Evolutionary conservation across 2,888 invertebrate species (phyloP).

Genomic region (Pemphredon lugubris): DNA sequence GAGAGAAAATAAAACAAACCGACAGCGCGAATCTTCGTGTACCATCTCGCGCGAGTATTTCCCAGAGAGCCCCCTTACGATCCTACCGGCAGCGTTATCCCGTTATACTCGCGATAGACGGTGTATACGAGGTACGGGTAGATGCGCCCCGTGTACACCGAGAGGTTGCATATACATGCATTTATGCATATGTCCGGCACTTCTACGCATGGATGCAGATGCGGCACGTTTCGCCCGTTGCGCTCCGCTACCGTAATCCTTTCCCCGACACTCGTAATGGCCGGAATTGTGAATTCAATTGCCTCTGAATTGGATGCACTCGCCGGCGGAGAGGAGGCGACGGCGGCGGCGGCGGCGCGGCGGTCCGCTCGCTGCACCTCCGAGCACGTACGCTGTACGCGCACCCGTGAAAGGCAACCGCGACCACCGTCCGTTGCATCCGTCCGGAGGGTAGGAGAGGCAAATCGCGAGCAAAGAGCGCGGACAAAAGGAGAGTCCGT

Average conservation of each 20-base stretch:
- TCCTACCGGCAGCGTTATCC: too few species aligned
- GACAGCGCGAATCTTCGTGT: too few species aligned
- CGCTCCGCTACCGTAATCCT: conserved; percentile 72
- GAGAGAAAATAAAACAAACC: too few species aligned
- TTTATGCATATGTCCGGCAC: conserved; percentile 50
- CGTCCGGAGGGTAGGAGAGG: conserved; percentile 12
- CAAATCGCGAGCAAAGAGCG: background rate
- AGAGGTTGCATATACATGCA: conserved; percentile 29
- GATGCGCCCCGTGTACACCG: too few species aligned
- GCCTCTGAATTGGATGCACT: conserved; percentile 75
- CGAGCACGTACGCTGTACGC: conserved; percentile 60
- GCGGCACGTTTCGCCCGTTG: conserved; percentile 73
- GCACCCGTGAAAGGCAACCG: conserved; percentile 49
- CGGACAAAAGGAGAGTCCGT: conserved; percentile 38
- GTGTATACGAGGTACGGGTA: too few species aligned
- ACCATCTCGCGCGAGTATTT: too few species aligned
- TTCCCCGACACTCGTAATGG: conserved; percentile 78
- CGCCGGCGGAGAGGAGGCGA: conserved; percentile 53
- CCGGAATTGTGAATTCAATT: conserved; percentile 79
- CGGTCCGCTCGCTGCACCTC: conserved; percentile 40
- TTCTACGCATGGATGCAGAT: conserved; percentile 72
- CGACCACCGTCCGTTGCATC: conserved; percentile 50
- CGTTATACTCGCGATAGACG: too few species aligned
- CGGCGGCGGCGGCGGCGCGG: too few species aligned
- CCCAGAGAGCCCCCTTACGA: too few species aligned